Conservation (phyloP, 2,888 invertebrate genomes). For the Melinopterus prodromus region DNA sequence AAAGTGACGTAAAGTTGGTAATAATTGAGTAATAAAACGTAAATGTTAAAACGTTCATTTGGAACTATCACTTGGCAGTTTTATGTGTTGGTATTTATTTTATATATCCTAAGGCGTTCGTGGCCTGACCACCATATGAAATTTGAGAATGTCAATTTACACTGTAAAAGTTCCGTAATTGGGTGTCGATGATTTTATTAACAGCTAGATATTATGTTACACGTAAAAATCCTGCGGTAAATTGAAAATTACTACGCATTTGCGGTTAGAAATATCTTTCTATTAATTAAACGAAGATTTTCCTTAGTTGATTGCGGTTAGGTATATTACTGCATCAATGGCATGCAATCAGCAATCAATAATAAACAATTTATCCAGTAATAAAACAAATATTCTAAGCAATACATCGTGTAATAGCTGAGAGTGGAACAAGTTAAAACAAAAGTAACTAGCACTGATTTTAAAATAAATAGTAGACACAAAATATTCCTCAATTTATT, state of each 20-base stretch:
- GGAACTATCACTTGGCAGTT: neutral
- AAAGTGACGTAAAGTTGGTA: neutral
- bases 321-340: neutral
- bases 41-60: slow-evolving; percentile 4
- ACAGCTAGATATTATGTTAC: neutral
- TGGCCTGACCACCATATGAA: neutral
- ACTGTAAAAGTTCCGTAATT: neutral
- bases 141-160: slow-evolving; percentile 4
- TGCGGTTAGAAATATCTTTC: neutral
- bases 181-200: slow-evolving; percentile 4
- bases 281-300: neutral
- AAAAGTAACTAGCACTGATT: no score
- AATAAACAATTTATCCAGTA: neutral
- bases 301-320: neutral
- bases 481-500: no score
- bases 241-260: neutral
- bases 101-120: neutral
- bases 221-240: neutral
- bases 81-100: slow-evolving; percentile 4
- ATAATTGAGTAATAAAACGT: neutral
- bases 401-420: no score
- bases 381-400: neutral
- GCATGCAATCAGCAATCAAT: neutral
- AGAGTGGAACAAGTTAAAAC: no score
- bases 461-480: no score